Evolutionary conservation across 2,113 vertebrate genomes (phyloP).

Genomic region (Riparia riparia): DNA sequence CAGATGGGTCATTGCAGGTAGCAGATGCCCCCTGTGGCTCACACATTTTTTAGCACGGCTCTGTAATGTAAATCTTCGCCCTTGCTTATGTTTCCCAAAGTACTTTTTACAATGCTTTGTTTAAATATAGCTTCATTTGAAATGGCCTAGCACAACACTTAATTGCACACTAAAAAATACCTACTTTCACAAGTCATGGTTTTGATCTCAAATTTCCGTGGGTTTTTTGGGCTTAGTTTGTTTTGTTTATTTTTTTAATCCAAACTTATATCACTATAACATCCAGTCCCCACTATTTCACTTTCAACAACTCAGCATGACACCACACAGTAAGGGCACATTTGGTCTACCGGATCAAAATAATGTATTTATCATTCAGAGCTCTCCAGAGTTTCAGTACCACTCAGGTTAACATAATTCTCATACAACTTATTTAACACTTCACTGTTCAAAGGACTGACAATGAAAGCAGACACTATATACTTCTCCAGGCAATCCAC

Average conservation of each 20-base stretch:
- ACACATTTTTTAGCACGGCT: neutral
- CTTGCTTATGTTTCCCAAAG: neutral
- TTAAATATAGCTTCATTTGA: neutral
- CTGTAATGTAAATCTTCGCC: neutral
- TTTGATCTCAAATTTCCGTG: neutral
- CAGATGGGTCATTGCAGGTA: neutral
- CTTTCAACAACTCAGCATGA: neutral
- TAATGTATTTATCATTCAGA: neutral
- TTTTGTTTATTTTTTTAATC: neutral
- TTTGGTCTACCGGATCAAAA: neutral
- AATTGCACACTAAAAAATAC: neutral
- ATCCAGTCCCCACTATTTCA: neutral
- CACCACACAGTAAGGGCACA: neutral
- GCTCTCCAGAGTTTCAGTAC: neutral
- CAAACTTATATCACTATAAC: neutral
- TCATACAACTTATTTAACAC: slow-evolving; percentile 13
- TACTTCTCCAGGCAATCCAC: neutral
- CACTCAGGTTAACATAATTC: neutral
- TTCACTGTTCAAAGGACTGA: neutral
- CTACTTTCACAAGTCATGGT: neutral
- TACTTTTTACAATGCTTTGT: neutral
- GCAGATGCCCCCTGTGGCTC: neutral
- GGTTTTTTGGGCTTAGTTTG: neutral
- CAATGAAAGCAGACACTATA: neutral
- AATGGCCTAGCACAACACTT: neutral